phyloP scores from a whole-genome alignment of 2,888 invertebrate species.

The Arge pagana region DNA sequence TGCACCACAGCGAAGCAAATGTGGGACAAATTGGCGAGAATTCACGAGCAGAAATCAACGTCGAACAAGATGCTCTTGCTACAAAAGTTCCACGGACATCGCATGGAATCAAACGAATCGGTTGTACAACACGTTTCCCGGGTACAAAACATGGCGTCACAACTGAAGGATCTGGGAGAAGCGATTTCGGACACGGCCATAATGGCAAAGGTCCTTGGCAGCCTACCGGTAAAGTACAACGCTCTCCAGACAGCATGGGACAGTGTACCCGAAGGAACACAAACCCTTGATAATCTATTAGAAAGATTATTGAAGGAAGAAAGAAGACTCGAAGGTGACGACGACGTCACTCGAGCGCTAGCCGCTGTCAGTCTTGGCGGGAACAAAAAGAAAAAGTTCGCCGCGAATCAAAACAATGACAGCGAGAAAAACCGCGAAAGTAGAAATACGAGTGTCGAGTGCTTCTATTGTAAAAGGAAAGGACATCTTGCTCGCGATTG shows the following conservation, averaged over 20 bases:
- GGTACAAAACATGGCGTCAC: constrained; percentile 32
- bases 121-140: constrained; percentile 32
- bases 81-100: constrained; percentile 32
- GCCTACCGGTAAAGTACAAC: constrained; percentile 34
- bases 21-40: constrained; percentile 30
- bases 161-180: constrained; percentile 34
- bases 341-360: constrained; percentile 2
- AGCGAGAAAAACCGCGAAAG: constrained; percentile 6
- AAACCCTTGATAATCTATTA: constrained; percentile 29
- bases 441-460: constrained; percentile 23
- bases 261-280: constrained; percentile 23
- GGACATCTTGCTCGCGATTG: constrained; percentile 27
- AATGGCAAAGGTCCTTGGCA: constrained; percentile 37
- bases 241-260: constrained; percentile 36
- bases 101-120: constrained; percentile 30
- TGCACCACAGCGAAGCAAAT: constrained; percentile 34
- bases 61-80: constrained; percentile 34
- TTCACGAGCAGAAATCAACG: constrained; percentile 37
- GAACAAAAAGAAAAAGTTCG: not conserved
- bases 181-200: constrained; percentile 26
- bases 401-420: not conserved
- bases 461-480: constrained; percentile 29
- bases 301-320: constrained; percentile 27
- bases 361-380: not conserved
- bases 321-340: constrained; percentile 11